Conservation (phyloP, 2,113 vertebrate species). For the Piaya cayana region DNA sequence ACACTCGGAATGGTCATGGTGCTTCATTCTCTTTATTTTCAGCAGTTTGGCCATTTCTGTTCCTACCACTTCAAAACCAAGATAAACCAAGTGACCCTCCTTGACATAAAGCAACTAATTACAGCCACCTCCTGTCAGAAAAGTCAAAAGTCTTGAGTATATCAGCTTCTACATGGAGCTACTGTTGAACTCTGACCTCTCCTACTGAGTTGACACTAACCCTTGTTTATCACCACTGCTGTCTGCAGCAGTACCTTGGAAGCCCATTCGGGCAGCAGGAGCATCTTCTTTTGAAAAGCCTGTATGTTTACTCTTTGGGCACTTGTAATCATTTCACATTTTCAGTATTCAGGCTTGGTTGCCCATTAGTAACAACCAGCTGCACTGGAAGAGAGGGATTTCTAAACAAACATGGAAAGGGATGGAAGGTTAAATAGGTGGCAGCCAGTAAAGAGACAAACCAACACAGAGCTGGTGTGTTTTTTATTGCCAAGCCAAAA, state of each 20-base stretch:
- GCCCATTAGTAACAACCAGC: background rate
- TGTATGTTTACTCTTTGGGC: background rate
- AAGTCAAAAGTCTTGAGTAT: background rate
- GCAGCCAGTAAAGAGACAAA: background rate
- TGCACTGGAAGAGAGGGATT: background rate
- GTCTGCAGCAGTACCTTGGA: background rate
- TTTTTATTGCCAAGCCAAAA: background rate
- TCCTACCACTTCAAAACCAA: background rate
- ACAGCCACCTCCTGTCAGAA: background rate
- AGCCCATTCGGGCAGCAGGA: background rate
- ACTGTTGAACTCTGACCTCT: constrained; percentile 6
- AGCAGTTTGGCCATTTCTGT: background rate
- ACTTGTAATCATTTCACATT: background rate
- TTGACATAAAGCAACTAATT: background rate
- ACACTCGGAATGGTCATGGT: fast-evolving
- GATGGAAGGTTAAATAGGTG: background rate
- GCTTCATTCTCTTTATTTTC: background rate
- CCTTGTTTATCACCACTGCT: background rate
- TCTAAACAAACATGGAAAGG: constrained; percentile 13
- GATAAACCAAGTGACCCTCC: background rate
- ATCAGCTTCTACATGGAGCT: background rate
- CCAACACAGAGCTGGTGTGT: background rate
- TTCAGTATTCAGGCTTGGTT: background rate
- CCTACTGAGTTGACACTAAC: background rate
- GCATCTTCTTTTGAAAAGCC: background rate